Conservation (phyloP, 2,888 invertebrate genomes). For the Dichetophora obliterata region DNA sequence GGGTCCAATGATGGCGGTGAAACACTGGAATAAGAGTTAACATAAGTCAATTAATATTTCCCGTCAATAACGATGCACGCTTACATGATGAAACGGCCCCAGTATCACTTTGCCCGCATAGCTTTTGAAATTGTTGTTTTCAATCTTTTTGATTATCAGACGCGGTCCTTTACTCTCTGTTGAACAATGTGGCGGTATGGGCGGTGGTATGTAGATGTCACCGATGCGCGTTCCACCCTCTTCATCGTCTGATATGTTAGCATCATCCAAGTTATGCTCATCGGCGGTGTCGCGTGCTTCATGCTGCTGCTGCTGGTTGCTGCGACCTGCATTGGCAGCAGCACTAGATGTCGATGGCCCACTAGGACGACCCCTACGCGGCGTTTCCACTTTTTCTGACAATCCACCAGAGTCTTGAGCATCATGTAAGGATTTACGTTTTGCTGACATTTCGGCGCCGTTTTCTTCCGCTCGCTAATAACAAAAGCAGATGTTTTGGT, state of each 20-base stretch:
- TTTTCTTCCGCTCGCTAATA: neutral
- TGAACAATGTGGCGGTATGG: constrained; percentile 78
- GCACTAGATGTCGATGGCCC: neutral
- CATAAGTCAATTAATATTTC: neutral
- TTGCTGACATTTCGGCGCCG: constrained; percentile 26
- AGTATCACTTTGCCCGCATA: constrained; percentile 87
- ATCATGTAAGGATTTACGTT: constrained; percentile 8
- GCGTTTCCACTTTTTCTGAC: neutral
- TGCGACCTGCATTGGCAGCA: neutral
- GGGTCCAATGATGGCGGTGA: constrained; percentile 96
- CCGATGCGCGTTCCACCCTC: constrained; percentile 82
- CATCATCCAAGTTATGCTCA: constrained; percentile 58
- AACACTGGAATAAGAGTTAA: constrained; percentile 77
- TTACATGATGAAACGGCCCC: constrained; percentile 96
- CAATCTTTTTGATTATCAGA: constrained; percentile 90
- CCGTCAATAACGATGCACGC: constrained; percentile 13
- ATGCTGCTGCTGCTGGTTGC: neutral
- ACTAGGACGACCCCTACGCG: too few species aligned
- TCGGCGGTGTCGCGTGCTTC: constrained; percentile 29
- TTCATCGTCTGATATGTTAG: constrained; percentile 65
- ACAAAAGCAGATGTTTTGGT: neutral
- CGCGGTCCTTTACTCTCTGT: constrained; percentile 84
- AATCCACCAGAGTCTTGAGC: neutral
- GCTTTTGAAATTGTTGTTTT: constrained; percentile 96
- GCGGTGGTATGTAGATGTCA: constrained; percentile 88